Evolutionary conservation across 2,888 invertebrate genomes (phyloP), one percentile per base, ranked within the genome.

Genomic region (Lepidochrysops patricia): DNA sequence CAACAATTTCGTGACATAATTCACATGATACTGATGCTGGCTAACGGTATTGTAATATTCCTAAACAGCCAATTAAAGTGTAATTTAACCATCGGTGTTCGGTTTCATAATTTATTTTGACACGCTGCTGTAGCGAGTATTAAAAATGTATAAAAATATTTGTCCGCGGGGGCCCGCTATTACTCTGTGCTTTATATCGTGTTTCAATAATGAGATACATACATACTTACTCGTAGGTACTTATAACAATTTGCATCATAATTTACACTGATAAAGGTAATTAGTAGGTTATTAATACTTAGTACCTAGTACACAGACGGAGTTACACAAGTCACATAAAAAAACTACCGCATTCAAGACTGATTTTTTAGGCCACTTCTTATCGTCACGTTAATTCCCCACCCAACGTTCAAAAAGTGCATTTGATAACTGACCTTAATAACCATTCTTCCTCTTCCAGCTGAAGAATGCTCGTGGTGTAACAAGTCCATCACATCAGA

Each of bases 401-500:
- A n/a, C n/a, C n/a, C n/a, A n/a, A n/a, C n/a, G n/a, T n/a, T n/a
- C n/a, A n/a, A n/a, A n/a, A n/a, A n/a, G n/a, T n/a, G n/a, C n/a
- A n/a, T n/a, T n/a, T n/a, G n/a, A n/a, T n/a, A n/a, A n/a, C n/a
- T n/a, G n/a, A n/a, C n/a, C n/a, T n/a, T n/a, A 35, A 35, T 23
- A 0, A 25, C 1, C n/a, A 23, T 4, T 1, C 7, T 32, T 52
- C 37, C 9, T 43, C 6, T 49, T 34, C 29, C 59, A 50, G 54
- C 90, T 90, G 90, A 91, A 64, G 91, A 90, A 70, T 95, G 94
- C 72, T 93, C 94, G 15, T 95, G 95, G 95, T 95, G 95, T 79
- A 93, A 93, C 71, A 94, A 94, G 70, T 85, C 84, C 19, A 89
- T 92, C 13, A 82, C 90, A 1, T 91, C 90, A 71, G 92, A 92